Percentiles rank a stretch among this genome's conserved stretches.
phyloP scores from a whole-genome alignment of 2,888 invertebrate genomes.

The Calephelis perditalis region DNA sequence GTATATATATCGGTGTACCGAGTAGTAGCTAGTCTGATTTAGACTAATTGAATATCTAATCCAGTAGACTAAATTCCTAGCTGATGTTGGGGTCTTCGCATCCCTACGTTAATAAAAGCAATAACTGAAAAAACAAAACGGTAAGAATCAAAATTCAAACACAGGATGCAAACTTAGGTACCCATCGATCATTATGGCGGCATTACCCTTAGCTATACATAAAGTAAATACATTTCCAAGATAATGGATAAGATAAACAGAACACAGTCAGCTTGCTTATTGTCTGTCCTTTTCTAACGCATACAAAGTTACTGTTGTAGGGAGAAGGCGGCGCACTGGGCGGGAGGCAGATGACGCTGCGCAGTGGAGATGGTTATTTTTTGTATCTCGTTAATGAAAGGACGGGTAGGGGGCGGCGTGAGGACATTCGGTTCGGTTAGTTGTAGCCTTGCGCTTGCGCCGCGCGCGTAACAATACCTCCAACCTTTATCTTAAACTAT shows the following conservation, averaged over 20 bases:
- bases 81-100: too few relatives aligned
- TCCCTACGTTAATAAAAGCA: too few relatives aligned
- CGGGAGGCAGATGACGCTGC: conserved; percentile 40
- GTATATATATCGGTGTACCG: too few relatives aligned
- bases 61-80: too few relatives aligned
- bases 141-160: conserved; percentile 8
- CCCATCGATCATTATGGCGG: conserved; percentile 60
- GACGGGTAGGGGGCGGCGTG: conserved; percentile 61
- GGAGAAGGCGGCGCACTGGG: conserved; percentile 49
- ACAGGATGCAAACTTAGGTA: conserved; percentile 51
- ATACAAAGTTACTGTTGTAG: conserved; percentile 30
- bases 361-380: conserved; percentile 66
- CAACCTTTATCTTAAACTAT: conserved; percentile 39
- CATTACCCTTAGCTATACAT: conserved; percentile 41
- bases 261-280: conserved; percentile 45
- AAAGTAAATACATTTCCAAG: conserved; percentile 54
- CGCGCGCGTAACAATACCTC: conserved; percentile 41
- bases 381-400: conserved; percentile 75
- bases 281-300: conserved; percentile 48
- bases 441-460: conserved; percentile 43
- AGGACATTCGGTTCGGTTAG: conserved; percentile 52
- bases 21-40: too few relatives aligned
- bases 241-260: conserved; percentile 72
- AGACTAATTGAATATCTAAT: too few relatives aligned
- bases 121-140: too few relatives aligned